A percentile compares a stretch with the other conserved stretches of the same genome.
Evolutionary conservation across 2,113 vertebrate genomes (phyloP).

Genomic region (Oncorhynchus clarkii): DNA sequence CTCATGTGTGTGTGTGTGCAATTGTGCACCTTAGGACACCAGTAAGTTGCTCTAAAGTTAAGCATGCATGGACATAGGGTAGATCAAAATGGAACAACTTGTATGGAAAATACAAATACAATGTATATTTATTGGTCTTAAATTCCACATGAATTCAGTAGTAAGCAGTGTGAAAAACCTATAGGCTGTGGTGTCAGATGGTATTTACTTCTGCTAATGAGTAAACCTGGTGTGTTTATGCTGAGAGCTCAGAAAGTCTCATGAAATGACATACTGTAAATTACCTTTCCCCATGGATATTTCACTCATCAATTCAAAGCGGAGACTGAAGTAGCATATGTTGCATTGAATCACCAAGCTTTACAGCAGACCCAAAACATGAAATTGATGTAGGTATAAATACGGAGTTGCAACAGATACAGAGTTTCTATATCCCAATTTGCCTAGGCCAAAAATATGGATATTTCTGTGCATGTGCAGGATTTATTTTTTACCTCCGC

Average conservation of each 20-base stretch:
- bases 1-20: too few species aligned
- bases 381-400: background rate
- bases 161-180: background rate
- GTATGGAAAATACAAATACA: constrained; percentile 32
- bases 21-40: background rate
- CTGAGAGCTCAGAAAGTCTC: background rate
- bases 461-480: too few species aligned
- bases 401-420: too few species aligned
- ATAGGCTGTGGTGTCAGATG: background rate
- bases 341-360: background rate
- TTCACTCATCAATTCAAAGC: background rate
- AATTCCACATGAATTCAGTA: constrained; percentile 11
- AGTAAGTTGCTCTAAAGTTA: background rate
- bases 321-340: background rate
- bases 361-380: background rate
- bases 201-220: constrained; percentile 4
- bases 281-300: background rate
- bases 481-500: too few species aligned
- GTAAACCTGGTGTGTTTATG: background rate
- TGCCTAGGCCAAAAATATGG: too few species aligned
- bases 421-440: too few species aligned
- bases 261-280: background rate
- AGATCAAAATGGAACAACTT: background rate
- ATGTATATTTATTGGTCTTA: constrained; percentile 23
- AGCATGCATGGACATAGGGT: background rate